These are phyloP conservation scores for Botia almorhae DNA, from an alignment of 2,797 vertebrate genomes.

Conservation along the genomic window DNA sequence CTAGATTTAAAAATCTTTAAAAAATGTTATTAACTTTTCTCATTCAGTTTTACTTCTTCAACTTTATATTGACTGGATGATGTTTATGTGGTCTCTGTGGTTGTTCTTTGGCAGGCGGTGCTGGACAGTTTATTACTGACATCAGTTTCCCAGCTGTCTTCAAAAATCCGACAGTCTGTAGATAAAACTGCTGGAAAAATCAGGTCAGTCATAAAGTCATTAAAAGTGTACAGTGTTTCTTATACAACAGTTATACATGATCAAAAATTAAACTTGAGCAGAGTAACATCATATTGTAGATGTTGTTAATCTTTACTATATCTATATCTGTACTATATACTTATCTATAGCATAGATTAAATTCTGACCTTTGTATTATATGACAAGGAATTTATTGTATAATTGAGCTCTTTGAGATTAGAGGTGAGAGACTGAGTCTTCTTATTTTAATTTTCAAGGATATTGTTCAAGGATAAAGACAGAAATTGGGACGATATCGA, in stretches of 20 bases:
- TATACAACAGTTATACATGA: not conserved
- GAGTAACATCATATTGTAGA: not conserved
- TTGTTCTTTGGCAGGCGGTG: constrained; percentile 82
- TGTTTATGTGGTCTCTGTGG: not conserved
- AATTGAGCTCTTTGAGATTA: not conserved
- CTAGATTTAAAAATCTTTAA: no score
- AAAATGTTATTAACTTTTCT: no score
- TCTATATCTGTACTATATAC: no score
- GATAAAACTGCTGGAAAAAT: constrained; percentile 98
- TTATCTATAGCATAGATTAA: no score
- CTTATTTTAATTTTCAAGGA: constrained; percentile 75
- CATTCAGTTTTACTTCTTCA: no score
- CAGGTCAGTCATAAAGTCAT: constrained; percentile 76
- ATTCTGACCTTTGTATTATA: not conserved
- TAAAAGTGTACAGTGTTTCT: not conserved
- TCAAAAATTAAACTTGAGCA: not conserved
- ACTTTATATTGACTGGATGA: not conserved
- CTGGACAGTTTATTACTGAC: constrained; percentile 93
- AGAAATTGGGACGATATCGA: constrained; percentile 98
- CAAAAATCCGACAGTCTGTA: constrained; percentile 92
- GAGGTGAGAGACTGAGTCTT: not conserved
- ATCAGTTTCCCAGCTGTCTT: constrained; percentile 95
- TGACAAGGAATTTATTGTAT: not conserved
- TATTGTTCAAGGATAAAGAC: constrained; percentile 97
- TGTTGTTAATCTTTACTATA: not conserved